These are phyloP conservation scores for Danaus melanippus DNA, from an alignment of 1,140 invertebrate genomes.

Conservation along the genomic window DNA sequence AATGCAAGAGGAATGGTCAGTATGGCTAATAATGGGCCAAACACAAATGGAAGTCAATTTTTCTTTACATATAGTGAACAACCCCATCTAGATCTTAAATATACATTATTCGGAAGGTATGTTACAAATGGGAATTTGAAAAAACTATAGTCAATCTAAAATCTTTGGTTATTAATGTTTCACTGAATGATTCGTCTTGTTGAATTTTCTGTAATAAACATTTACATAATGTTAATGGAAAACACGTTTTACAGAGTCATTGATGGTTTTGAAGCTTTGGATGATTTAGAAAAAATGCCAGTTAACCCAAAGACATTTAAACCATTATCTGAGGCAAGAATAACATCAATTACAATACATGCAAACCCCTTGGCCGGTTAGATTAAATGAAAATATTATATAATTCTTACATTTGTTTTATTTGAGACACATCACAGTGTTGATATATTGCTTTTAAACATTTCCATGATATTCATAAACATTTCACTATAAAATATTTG, in stretches of 20 bases:
- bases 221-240: conserved; percentile 1
- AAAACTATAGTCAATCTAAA: too few species aligned
- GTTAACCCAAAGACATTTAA: conserved; percentile 95
- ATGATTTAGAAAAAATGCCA: conserved; percentile 95
- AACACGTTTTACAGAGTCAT: conserved; percentile 84
- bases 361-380: conserved; percentile 93
- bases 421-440: conserved; percentile 4
- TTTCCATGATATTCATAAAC: conserved; percentile 24
- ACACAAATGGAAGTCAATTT: conserved; percentile 99
- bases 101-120: conserved; percentile 97
- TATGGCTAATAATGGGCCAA: conserved; percentile 99
- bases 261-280: conserved; percentile 96
- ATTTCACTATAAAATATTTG: neutral
- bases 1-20: conserved; percentile 90
- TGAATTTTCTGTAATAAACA: neutral
- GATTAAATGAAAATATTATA: conserved; percentile 23
- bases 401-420: conserved; percentile 22
- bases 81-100: conserved; percentile 96
- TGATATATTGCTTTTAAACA: conserved; percentile 12
- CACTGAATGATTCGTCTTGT: too few species aligned
- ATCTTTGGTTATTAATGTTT: too few species aligned
- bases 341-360: conserved; percentile 94
- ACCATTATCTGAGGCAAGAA: conserved; percentile 87
- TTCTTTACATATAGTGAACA: conserved; percentile 96
- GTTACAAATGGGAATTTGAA: conserved; percentile 22